phyloP scores from a whole-genome alignment of 2,113 vertebrate genomes.

The Cygnus atratus region DNA sequence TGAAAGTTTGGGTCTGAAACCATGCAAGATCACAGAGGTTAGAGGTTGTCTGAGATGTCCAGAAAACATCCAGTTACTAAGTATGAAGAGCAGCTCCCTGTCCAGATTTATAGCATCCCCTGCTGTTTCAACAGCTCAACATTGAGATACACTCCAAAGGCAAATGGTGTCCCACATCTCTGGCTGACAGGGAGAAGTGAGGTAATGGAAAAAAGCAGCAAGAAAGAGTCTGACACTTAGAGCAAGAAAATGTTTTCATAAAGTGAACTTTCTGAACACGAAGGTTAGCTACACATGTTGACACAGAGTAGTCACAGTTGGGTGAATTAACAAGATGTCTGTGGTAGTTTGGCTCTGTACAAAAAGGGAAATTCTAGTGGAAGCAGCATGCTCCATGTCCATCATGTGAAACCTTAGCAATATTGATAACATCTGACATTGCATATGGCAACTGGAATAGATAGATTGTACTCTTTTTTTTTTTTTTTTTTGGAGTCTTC shows the following conservation, averaged over 20 bases:
- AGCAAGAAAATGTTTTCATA: not conserved
- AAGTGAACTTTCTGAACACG: not conserved
- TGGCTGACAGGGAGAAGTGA: not conserved
- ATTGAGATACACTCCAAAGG: not conserved
- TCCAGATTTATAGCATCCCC: constrained; percentile 35
- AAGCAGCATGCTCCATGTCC: not conserved
- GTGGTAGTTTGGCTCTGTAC: not conserved
- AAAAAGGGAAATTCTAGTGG: not conserved
- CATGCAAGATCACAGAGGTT: constrained; percentile 23
- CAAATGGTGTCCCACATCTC: constrained; percentile 10
- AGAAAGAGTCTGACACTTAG: not conserved
- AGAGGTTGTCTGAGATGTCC: not conserved
- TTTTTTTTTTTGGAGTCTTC: not conserved
- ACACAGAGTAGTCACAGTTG: not conserved
- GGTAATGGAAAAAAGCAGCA: not conserved
- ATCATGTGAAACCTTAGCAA: not conserved
- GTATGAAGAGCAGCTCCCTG: not conserved
- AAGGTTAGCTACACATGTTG: not conserved
- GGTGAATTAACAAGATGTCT: not conserved
- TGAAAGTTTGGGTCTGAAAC: not conserved
- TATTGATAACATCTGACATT: not conserved
- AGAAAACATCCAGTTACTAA: constrained; percentile 15
- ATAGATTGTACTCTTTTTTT: not conserved
- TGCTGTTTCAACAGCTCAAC: constrained; percentile 17
- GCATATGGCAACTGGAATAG: not conserved